Base-by-base conservation (phyloP, 2,888 invertebrate species). In the Cheilosia pagana region DNA sequence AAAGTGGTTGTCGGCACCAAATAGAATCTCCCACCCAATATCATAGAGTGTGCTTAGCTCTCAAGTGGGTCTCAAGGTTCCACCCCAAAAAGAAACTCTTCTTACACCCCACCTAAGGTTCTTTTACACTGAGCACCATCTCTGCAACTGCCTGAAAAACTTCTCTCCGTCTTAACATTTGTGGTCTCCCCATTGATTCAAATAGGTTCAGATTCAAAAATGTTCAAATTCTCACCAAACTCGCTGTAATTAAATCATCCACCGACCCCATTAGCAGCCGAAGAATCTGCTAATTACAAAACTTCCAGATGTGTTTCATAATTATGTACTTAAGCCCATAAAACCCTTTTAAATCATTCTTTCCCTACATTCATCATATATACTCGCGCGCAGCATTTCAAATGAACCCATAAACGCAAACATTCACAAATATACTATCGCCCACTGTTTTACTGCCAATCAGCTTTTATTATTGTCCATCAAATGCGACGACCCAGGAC, bases 381-480 rank as follows among this genome's bases (percentile, higher is more conserved):
- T n/a, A 28, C 19, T 48, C 67, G 25, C 57, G 19, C 19, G 23
- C 19, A 28, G 41, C 50, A 75, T 59, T 59, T 50, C 59, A 65
- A 75, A 75, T 75, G 52, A 67, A 75, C 75, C 59, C 67, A 75
- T 75, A 75, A 75, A 75, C 75, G 67, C 75, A 65, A 50, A 59
- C 75, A 45, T 75, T 59, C 50, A 19, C 48, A 74, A 60, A 79
- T 50, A 65, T 59, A 71, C 41, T 25, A 39, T 45, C 60, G 52
- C 65, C 76, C 53, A 55, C 71, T 71, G 76, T 74, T 75, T 79
- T 67, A 75, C 78, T 79, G 67, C 71, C 85, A 79, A 81, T 85
- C 85, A 85, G 55, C 45, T 79, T 85, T 85, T 85, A 79, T 85
- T 85, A 76, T 79, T 79, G 53, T 55, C 79, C 65, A 75, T 79